Base-by-base conservation (phyloP, 2,888 invertebrate genomes). In the Drosophila demipolita region DNA sequence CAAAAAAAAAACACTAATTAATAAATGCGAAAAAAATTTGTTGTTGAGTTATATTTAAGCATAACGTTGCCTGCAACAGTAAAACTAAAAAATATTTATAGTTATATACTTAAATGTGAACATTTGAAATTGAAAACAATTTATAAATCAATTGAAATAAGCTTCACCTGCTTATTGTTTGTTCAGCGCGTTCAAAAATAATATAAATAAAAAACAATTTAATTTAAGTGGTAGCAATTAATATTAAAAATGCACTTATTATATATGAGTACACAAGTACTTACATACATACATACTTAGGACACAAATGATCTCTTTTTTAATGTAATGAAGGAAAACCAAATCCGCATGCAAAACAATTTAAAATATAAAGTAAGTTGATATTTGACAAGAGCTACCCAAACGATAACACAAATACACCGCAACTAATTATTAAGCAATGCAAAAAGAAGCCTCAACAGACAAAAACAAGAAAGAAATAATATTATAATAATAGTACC, bases 111-210 rank as follows among this genome's bases (percentile, higher is more conserved):
- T 66, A 67, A 63, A 60, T 74, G 71, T 70, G 45, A 62, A 78
- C 58, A 73, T 64, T 66, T 65, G 67, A 55, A 17, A 54, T 54
- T 23, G 12, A 54, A 11, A 26, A 20, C 12, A 23, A 9, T 57
- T 69, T 54, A 66, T 59, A 42, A 79, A 72, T 67, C 54, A 85
- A 76, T 78, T 72, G 59, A 65, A 73, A 76, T 70, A 73, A 73
- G 88, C 83, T 84, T 86, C 64, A 78, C 66, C 60, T 66, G 86
- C 86, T 89, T 85, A 74, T 82, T 75, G 85, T 85, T 83, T 82
- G 70, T 66, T 87, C 70, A 77, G 38, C 63, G 70, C 71, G 72
- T 82, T 71, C 33, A 69, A 68, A 69, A 60, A 73, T 55, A 35
- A 69, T 58, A 73, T 55, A 35, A 35, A 29, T 12, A 48, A 15